Conservation (phyloP, 1,140 invertebrate species). For the Lerema accius region DNA sequence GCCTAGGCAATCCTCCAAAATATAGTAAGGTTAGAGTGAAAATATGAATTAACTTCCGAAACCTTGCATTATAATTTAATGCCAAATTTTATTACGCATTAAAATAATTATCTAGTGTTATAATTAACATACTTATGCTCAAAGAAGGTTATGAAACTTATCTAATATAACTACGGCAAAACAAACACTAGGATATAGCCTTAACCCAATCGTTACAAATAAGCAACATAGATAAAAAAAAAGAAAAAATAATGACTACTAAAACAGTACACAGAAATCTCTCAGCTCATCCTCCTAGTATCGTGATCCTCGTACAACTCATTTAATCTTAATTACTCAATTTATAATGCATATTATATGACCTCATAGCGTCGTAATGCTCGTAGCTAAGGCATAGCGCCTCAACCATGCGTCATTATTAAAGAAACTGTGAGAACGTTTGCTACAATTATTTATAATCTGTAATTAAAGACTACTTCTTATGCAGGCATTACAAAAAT, state of each 20-base stretch:
- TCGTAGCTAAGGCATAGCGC: constrained; percentile 19
- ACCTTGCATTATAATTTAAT: no score
- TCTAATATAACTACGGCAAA: no score
- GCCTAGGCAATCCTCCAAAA: no score
- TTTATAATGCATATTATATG: constrained; percentile 30
- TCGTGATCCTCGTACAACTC: constrained; percentile 5
- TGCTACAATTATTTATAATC: constrained; percentile 6
- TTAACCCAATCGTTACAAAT: no score
- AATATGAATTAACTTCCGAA: no score
- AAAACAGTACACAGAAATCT: constrained; percentile 13
- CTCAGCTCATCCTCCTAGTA: constrained; percentile 24
- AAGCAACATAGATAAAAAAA: not conserved
- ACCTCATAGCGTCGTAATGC: constrained; percentile 22
- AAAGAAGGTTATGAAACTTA: no score
- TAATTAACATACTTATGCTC: no score
- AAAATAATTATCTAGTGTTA: no score
- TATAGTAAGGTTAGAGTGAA: no score
- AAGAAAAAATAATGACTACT: constrained; percentile 3
- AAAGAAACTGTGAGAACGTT: constrained; percentile 21
- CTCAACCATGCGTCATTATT: constrained; percentile 15
- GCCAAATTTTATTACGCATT: no score
- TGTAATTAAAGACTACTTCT: not conserved
- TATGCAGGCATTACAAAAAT: not conserved
- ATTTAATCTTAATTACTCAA: constrained; percentile 32
- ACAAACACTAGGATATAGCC: no score